Percentiles rank a stretch among this genome's conserved stretches.
These are phyloP conservation scores for Ditylenchus dipsaci DNA, from an alignment of 1,140 invertebrate species.

Conservation along the genomic window DNA sequence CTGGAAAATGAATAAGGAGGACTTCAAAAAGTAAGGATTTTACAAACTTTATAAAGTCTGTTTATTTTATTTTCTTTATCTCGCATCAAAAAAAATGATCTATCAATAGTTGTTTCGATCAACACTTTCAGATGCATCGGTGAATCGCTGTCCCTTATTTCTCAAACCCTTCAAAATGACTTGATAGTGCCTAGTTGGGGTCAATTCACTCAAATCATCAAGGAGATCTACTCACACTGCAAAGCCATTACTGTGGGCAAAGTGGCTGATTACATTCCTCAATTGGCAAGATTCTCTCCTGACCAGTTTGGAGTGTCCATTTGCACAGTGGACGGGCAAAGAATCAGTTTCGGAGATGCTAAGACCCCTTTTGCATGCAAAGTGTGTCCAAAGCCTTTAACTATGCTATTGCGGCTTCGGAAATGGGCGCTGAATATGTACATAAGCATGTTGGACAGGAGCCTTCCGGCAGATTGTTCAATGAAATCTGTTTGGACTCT, in stretches of 20 bases:
- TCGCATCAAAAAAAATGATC: too few species aligned
- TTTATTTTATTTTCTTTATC: too few species aligned
- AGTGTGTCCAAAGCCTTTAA: slow-evolving; percentile 76
- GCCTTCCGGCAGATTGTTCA: slow-evolving; percentile 90
- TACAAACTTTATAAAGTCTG: not conserved
- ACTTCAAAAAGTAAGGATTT: slow-evolving; percentile 48
- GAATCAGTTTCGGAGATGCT: slow-evolving; percentile 47
- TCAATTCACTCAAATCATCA: slow-evolving; percentile 32
- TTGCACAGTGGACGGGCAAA: slow-evolving; percentile 62
- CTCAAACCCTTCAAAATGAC: slow-evolving; percentile 46
- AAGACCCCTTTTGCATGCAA: slow-evolving; percentile 54
- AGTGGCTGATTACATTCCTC: slow-evolving; percentile 56
- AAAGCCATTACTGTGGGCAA: slow-evolving; percentile 40
- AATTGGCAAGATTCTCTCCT: slow-evolving; percentile 56
- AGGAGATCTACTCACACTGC: slow-evolving; percentile 43
- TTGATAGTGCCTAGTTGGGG: slow-evolving; percentile 39
- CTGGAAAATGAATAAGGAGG: slow-evolving; percentile 42
- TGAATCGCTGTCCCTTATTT: slow-evolving; percentile 60
- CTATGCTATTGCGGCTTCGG: slow-evolving; percentile 73
- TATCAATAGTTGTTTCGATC: not conserved
- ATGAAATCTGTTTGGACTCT: slow-evolving; percentile 84
- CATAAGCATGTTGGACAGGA: slow-evolving; percentile 83
- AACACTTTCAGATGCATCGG: slow-evolving; percentile 43
- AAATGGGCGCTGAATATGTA: slow-evolving; percentile 43
- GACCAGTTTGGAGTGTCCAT: slow-evolving; percentile 61